A percentile compares a stretch with the other conserved stretches of the same genome.
Conservation (phyloP, 2,113 vertebrate species). For the Eretmochelys imbricata region DNA sequence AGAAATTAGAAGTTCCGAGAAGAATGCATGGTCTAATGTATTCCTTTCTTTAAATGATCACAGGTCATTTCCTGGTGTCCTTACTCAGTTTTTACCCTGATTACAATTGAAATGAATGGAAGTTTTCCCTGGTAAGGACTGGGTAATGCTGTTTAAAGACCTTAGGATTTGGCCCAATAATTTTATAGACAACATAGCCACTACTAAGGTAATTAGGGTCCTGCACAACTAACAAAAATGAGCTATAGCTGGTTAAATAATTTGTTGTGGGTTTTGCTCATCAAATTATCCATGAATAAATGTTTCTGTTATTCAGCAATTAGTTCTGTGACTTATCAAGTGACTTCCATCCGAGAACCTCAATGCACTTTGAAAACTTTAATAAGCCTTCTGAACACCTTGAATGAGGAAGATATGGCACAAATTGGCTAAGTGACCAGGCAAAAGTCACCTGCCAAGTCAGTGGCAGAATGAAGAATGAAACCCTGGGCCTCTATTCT, state of each 20-base stretch:
- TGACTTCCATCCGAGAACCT: neutral
- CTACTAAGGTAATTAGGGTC: neutral
- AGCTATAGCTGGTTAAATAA: neutral
- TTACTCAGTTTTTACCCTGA: slow-evolving; percentile 16
- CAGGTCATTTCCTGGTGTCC: neutral
- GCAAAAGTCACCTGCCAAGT: slow-evolving; percentile 8
- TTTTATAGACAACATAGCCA: neutral
- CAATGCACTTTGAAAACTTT: slow-evolving; percentile 13
- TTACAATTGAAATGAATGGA: neutral
- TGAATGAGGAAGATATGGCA: slow-evolving; percentile 12
- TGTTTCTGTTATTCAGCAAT: neutral
- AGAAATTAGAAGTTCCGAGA: neutral
- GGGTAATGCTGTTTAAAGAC: neutral
- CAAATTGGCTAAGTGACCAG: slow-evolving; percentile 4
- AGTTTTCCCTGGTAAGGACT: neutral
- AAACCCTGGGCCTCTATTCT: slow-evolving; percentile 37
- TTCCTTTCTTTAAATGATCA: neutral
- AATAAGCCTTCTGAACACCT: neutral
- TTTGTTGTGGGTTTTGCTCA: slow-evolving; percentile 23
- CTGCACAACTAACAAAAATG: neutral
- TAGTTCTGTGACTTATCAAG: slow-evolving; percentile 13
- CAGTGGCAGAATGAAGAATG: neutral
- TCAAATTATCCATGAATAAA: neutral
- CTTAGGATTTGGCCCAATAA: neutral
- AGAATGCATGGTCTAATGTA: neutral